These are phyloP conservation scores for Gyps fulvus DNA, from an alignment of 2,113 vertebrate genomes.

Conservation along the genomic window DNA sequence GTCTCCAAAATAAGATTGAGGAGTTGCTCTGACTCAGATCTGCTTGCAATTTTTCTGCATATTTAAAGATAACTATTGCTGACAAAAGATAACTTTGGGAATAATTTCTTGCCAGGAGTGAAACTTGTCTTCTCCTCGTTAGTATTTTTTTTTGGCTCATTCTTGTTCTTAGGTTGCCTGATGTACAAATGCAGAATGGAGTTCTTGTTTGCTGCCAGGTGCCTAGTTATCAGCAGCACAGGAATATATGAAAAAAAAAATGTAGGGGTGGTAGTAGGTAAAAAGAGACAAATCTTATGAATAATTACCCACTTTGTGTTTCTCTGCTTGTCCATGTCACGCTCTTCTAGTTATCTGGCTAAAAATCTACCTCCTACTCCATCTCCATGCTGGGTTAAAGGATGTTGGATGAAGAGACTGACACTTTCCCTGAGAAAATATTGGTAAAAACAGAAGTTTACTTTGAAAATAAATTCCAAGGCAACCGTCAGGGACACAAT, in stretches of 20 bases:
- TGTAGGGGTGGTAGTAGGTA: neutral
- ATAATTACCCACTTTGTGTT: constrained; percentile 4
- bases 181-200: neutral
- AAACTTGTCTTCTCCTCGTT: neutral
- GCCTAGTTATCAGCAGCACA: neutral
- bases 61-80: neutral
- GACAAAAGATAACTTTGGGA: neutral
- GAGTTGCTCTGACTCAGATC: neutral
- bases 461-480: constrained; percentile 7
- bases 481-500: neutral
- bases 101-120: neutral
- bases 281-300: neutral
- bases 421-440: neutral
- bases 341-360: neutral
- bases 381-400: neutral
- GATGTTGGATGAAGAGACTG: neutral
- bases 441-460: neutral
- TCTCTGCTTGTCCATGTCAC: neutral
- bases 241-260: neutral
- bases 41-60: neutral
- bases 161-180: neutral
- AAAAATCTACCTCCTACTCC: neutral
- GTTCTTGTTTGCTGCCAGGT: neutral
- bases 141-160: neutral
- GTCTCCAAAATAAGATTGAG: neutral